Conservation (phyloP, 2,888 invertebrate genomes). For the Galeruca laticollis region DNA sequence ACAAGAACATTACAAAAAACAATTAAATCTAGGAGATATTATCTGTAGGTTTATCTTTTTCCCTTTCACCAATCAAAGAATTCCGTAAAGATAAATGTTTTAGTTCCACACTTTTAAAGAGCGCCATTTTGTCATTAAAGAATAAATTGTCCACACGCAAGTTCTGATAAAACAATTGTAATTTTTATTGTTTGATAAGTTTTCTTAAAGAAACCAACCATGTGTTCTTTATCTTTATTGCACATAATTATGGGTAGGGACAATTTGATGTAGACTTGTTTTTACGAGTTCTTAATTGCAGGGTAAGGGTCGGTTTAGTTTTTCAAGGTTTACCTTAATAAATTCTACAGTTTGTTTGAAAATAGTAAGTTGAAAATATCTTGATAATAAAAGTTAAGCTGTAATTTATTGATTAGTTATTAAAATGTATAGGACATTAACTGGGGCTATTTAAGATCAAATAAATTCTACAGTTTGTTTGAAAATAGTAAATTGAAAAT, state of each 20-base stretch:
- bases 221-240: slow-evolving; percentile 12
- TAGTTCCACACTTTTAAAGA: too few species aligned
- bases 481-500: neutral
- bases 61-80: too few species aligned
- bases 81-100: too few species aligned
- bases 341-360: neutral
- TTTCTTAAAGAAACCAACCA: neutral
- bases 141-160: neutral
- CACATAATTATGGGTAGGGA: slow-evolving; percentile 10
- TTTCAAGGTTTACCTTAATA: slow-evolving; percentile 5
- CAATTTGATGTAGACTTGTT: slow-evolving; percentile 5
- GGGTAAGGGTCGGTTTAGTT: slow-evolving; percentile 5
- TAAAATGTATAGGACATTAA: neutral
- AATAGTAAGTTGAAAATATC: neutral
- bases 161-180: neutral
- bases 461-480: neutral
- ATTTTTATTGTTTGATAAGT: neutral
- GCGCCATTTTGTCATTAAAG: too few species aligned
- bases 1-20: too few species aligned
- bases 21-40: too few species aligned
- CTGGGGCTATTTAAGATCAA: neutral
- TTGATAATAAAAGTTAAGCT: neutral
- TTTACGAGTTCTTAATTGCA: slow-evolving; percentile 13
- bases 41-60: too few species aligned
- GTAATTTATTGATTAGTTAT: neutral